Conservation (phyloP, 2,888 invertebrate genomes). For the Orthosia gracilis region DNA sequence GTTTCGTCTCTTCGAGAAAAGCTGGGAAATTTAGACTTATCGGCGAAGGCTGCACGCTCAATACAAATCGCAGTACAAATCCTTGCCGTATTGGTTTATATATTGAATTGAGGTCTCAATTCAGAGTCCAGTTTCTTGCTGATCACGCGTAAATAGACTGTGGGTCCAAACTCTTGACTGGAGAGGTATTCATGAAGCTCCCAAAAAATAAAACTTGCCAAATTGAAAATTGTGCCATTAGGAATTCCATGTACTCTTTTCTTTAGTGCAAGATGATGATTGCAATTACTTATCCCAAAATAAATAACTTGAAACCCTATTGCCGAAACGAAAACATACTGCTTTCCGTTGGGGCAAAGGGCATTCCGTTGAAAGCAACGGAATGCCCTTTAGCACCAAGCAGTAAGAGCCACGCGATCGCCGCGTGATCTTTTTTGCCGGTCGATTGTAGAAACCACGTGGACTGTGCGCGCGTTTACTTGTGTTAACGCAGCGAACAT, state of each 20-base stretch:
- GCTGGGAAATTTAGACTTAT: constrained; percentile 19
- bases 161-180: background rate
- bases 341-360: no score
- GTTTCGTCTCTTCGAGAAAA: constrained; percentile 10
- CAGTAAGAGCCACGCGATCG: constrained; percentile 17
- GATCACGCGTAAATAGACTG: background rate
- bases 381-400: constrained; percentile 23
- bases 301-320: background rate
- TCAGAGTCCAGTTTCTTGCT: background rate
- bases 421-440: constrained; percentile 33
- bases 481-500: constrained; percentile 1
- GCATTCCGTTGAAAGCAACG: no score
- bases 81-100: constrained; percentile 21
- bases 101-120: constrained; percentile 24
- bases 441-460: constrained; percentile 20
- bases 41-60: constrained; percentile 9
- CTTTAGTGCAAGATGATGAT: background rate
- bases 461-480: constrained; percentile 12
- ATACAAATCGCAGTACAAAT: constrained; percentile 41
- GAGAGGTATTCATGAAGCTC: background rate
- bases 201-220: background rate
- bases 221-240: background rate
- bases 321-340: constrained; percentile 4
- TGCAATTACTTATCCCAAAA: background rate
- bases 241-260: background rate